phyloP scores from a whole-genome alignment of 2,113 vertebrate genomes.

The Delphinus delphis region DNA sequence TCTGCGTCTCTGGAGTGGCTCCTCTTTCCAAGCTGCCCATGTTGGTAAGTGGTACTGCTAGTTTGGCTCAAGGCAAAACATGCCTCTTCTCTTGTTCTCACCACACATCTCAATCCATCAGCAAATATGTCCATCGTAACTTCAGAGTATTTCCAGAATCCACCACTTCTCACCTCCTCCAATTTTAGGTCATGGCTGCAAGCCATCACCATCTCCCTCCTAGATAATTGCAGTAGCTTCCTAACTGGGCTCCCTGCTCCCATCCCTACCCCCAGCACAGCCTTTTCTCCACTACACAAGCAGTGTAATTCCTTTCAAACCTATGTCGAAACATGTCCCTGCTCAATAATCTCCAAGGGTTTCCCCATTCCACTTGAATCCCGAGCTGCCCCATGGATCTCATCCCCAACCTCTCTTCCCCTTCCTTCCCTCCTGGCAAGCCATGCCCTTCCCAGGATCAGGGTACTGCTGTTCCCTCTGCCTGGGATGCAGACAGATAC shows the following conservation, averaged over 20 bases:
- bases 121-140: background rate
- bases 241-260: background rate
- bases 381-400: no score
- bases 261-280: background rate
- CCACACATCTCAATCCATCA: background rate
- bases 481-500: background rate
- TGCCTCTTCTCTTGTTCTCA: background rate
- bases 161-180: background rate
- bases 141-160: background rate
- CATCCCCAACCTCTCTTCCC: background rate
- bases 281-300: background rate
- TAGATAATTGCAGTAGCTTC: background rate
- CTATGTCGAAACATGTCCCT: background rate
- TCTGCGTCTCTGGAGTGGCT: background rate
- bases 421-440: background rate
- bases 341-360: background rate
- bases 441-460: background rate
- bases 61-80: background rate
- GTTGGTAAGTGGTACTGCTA: background rate
- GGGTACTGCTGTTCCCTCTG: background rate
- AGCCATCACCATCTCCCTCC: background rate
- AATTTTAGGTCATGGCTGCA: background rate
- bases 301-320: background rate
- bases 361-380: background rate
- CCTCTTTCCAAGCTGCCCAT: no score